phyloP scores from a whole-genome alignment of 2,113 vertebrate species.

The Melanerpes formicivorus region DNA sequence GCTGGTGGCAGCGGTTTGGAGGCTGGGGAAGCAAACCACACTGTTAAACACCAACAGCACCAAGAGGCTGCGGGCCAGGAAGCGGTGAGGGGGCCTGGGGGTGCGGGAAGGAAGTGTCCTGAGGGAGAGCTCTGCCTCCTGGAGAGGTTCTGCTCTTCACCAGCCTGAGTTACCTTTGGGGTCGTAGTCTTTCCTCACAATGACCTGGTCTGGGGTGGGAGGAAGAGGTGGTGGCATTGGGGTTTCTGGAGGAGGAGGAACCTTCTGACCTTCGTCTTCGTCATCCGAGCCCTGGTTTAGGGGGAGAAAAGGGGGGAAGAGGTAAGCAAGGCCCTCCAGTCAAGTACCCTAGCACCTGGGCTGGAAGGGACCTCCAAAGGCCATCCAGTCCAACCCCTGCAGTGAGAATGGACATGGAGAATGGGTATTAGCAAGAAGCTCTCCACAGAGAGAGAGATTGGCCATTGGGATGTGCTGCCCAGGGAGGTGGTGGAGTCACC shows the following conservation, averaged over 20 bases:
- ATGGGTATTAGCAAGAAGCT: too few species aligned
- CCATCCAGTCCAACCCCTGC: too few species aligned
- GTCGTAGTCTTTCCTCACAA: conserved; percentile 97
- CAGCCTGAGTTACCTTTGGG: conserved; percentile 87
- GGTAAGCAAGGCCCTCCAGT: not conserved
- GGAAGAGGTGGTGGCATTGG: conserved; percentile 96
- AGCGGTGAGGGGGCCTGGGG: not conserved
- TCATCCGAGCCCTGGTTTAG: conserved; percentile 93
- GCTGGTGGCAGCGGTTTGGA: conserved; percentile 85
- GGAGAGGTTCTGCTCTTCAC: not conserved
- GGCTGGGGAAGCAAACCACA: conserved; percentile 75
- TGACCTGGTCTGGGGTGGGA: conserved; percentile 97
- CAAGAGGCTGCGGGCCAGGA: not conserved
- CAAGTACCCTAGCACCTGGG: not conserved
- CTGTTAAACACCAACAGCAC: not conserved
- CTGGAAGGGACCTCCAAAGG: too few species aligned
- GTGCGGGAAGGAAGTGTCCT: not conserved
- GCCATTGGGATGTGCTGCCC: too few species aligned
- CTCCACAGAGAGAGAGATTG: too few species aligned
- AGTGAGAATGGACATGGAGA: too few species aligned
- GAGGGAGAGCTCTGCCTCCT: too few species aligned
- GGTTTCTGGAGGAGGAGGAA: conserved; percentile 91
- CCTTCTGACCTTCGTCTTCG: conserved; percentile 92
- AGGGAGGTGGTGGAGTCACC: too few species aligned
- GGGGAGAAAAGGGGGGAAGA: not conserved